Evolutionary conservation across 2,888 invertebrate species (phyloP), one percentile per base, ranked within the genome.

Genomic region (Suillia variegata): DNA sequence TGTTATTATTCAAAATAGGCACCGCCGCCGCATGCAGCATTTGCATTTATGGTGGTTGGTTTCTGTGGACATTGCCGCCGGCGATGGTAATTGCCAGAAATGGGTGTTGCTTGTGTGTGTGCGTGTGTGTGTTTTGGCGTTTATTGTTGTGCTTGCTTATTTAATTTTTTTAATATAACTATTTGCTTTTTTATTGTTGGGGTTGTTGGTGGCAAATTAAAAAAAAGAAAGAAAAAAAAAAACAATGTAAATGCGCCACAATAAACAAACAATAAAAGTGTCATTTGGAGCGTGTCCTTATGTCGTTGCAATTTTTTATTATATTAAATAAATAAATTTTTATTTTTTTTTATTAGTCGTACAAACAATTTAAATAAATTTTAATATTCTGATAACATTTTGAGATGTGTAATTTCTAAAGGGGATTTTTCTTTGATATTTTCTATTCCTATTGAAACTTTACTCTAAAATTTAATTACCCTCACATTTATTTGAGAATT

Each of bases 191-290:
- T 53, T 34, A 45, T 33, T 20, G 56, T 34, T 34, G 50, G 26
- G 31, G 38, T 13, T 38, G 20, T 45, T 20, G 4, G 45, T 20
- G 31, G 49, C 50, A 13, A n/a, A n/a, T n/a, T n/a, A n/a, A n/a
- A n/a, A n/a, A n/a, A n/a, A n/a, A n/a, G n/a, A n/a, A n/a, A n/a
- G n/a, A n/a, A n/a, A n/a, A n/a, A n/a, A n/a, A 51, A 59, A 56
- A 58, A 58, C 57, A 57, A 61, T 57, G 62, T 53, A 58, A 61
- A 65, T 59, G 62, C 58, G 59, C 58, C 48, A 50, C 61, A 62
- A 62, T 65, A 59, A 62, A 62, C 65, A 58, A 65, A 61, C 62
- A 61, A 60, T 64, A 59, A 61, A 64, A 62, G 56, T 54, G 54
- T 54, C 22, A 56, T 47, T 20, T 24, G 13, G n/a, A 49, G 18